These are phyloP conservation scores for Blennius ocellaris DNA, from an alignment of 2,113 vertebrate genomes.

Conservation along the genomic window DNA sequence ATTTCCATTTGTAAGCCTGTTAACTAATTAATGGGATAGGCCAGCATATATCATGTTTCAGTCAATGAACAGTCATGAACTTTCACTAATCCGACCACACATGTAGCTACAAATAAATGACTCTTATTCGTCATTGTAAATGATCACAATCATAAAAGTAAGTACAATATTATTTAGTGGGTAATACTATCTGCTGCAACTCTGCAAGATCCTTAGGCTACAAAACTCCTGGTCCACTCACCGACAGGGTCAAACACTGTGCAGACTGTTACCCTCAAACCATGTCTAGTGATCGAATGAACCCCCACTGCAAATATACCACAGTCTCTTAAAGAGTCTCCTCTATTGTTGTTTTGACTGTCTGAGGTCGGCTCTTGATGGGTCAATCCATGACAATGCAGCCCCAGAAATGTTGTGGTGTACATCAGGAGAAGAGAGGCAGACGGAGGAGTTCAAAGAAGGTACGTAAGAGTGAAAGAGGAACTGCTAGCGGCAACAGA, in stretches of 20 bases:
- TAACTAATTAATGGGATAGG: no score
- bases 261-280: slow-evolving; percentile 17
- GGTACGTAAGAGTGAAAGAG: slow-evolving; percentile 37
- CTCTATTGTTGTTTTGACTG: slow-evolving; percentile 51
- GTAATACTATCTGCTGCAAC: no score
- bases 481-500: slow-evolving; percentile 28
- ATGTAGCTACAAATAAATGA: no score
- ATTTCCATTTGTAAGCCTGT: no score
- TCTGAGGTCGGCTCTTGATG: slow-evolving; percentile 60
- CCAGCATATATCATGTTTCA: no score
- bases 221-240: slow-evolving; percentile 24
- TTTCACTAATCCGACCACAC: no score
- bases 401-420: slow-evolving; percentile 62
- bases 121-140: no score
- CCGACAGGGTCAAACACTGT: background rate
- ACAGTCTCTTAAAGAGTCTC: slow-evolving; percentile 32
- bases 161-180: no score
- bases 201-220: slow-evolving; percentile 1
- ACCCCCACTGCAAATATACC: slow-evolving; percentile 16
- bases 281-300: slow-evolving; percentile 10
- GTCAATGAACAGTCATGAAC: no score
- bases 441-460: slow-evolving; percentile 32
- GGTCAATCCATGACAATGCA: slow-evolving; percentile 64
- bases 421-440: slow-evolving; percentile 34
- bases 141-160: no score